Conservation (phyloP, 2,888 invertebrate species). For the Mythimna impura region DNA sequence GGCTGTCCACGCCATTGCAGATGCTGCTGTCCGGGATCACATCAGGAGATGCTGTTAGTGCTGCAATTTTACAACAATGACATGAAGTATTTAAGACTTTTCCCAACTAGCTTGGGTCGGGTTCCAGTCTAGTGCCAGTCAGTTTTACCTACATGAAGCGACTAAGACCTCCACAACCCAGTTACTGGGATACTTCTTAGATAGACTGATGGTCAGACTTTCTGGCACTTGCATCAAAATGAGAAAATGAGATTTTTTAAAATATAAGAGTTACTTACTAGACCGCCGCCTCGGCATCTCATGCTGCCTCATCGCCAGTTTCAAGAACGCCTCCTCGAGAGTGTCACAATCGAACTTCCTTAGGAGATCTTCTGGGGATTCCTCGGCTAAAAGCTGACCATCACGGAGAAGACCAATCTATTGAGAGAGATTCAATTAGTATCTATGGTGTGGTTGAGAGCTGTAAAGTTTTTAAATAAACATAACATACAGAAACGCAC, state of each 20-base stretch:
- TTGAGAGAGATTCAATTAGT: not conserved
- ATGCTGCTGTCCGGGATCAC: conserved; percentile 81
- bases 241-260: no score
- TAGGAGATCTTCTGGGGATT: conserved; percentile 94
- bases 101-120: no score
- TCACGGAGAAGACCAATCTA: conserved; percentile 97
- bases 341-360: conserved; percentile 92
- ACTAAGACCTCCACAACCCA: no score
- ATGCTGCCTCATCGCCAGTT: conserved; percentile 92
- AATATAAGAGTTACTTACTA: conserved; percentile 70
- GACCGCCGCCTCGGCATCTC: conserved; percentile 75
- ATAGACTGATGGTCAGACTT: no score
- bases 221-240: no score
- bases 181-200: no score
- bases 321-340: conserved; percentile 97
- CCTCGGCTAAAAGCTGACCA: conserved; percentile 96
- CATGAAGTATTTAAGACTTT: no score
- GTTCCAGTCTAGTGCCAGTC: no score
- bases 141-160: no score
- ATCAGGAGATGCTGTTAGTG: conserved; percentile 81
- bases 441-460: not conserved
- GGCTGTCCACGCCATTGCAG: conserved; percentile 71
- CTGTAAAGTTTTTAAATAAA: no score
- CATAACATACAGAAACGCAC: no score
- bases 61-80: conserved; percentile 57